A percentile compares a stretch with the other conserved stretches of the same genome.
Conservation (phyloP, 1,140 invertebrate genomes). For the Heliconius nattereri region DNA sequence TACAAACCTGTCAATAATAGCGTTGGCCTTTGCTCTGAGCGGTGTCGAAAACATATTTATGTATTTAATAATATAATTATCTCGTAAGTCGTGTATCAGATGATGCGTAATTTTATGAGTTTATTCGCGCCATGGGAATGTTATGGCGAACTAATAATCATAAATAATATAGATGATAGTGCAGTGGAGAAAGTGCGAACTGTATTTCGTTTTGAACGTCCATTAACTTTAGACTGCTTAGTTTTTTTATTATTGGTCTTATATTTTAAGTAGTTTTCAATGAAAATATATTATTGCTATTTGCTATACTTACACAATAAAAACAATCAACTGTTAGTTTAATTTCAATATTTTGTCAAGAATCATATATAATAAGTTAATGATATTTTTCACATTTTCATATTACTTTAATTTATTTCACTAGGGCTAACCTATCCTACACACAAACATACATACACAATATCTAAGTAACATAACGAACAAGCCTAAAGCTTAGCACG, state of each 20-base stretch:
- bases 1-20: slow-evolving; percentile 62
- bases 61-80: slow-evolving; percentile 36
- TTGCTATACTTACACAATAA: no score
- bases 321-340: no score
- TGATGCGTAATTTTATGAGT: slow-evolving; percentile 34
- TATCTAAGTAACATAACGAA: slow-evolving; percentile 25
- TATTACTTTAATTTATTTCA: neutral
- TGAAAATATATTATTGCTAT: no score
- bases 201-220: neutral
- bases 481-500: slow-evolving; percentile 63
- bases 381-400: neutral
- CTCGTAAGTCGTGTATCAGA: slow-evolving; percentile 36
- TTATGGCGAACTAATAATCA: slow-evolving; percentile 4
- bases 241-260: neutral
- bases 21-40: slow-evolving; percentile 64
- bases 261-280: no score
- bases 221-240: neutral
- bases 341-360: no score
- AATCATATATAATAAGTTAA: no score
- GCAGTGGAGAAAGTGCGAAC: neutral
- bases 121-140: slow-evolving; percentile 28
- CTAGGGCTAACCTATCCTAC: neutral
- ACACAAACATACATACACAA: slow-evolving; percentile 41
- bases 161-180: slow-evolving; percentile 14
- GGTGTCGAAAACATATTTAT: slow-evolving; percentile 46